Evolutionary conservation across 2,888 invertebrate genomes (phyloP).

Genomic region (Drosophila meridiana): DNA sequence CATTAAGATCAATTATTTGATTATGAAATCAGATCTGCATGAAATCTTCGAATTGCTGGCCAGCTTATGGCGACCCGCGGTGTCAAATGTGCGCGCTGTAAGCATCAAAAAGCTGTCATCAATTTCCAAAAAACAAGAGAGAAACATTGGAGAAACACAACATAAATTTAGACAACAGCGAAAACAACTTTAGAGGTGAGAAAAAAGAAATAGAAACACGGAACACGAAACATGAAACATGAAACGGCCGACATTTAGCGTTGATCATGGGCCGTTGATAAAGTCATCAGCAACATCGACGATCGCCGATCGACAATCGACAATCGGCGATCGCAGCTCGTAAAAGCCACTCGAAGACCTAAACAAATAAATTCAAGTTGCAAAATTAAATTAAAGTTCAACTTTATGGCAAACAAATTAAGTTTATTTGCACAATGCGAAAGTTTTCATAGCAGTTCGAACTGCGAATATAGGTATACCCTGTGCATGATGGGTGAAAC

Average conservation of each 20-base stretch:
- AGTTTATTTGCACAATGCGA: slow-evolving; percentile 57
- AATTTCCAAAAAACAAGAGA: slow-evolving; percentile 22
- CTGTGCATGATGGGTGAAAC: not conserved
- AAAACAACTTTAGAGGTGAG: slow-evolving; percentile 48
- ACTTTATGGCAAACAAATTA: slow-evolving; percentile 60
- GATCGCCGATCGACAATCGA: not conserved
- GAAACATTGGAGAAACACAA: not conserved
- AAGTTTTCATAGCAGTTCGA: slow-evolving; percentile 39
- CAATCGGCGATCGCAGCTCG: slow-evolving; percentile 9
- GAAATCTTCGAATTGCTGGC: slow-evolving; percentile 75
- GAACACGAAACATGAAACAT: slow-evolving; percentile 12
- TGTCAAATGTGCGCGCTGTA: slow-evolving; percentile 65
- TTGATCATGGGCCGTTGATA: slow-evolving; percentile 65
- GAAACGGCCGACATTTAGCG: slow-evolving; percentile 44
- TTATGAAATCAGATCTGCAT: slow-evolving; percentile 83
- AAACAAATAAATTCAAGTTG: slow-evolving; percentile 63
- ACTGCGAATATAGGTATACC: not conserved
- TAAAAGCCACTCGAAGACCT: slow-evolving; percentile 42
- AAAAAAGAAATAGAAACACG: slow-evolving; percentile 18
- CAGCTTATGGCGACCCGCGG: slow-evolving; percentile 62
- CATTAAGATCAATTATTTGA: slow-evolving; percentile 85
- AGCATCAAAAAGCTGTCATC: slow-evolving; percentile 38
- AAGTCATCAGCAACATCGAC: slow-evolving; percentile 48
- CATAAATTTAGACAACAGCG: not conserved
- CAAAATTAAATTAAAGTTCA: slow-evolving; percentile 62